Evolutionary conservation across 92 coral and sea anemone genomes (phyloP).

Genomic region (Bergia puertoricense): DNA sequence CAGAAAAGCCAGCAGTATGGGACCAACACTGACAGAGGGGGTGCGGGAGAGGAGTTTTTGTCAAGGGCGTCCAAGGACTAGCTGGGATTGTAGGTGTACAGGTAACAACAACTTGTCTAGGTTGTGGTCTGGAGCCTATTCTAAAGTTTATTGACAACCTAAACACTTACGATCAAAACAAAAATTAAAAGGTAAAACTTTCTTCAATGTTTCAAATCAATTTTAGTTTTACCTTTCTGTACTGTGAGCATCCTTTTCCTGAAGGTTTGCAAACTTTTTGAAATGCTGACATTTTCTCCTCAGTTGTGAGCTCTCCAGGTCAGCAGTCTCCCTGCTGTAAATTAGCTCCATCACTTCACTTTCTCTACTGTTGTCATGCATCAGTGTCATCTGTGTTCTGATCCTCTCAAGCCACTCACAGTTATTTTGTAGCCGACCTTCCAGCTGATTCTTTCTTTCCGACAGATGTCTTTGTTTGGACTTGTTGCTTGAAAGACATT

Average conservation of each 20-base stretch:
- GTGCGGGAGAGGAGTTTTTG: too few relatives aligned
- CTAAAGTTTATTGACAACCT: neutral
- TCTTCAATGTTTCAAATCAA: neutral
- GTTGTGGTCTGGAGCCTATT: neutral
- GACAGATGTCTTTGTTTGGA: conserved; percentile 72
- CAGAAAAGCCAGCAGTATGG: too few relatives aligned
- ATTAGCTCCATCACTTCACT: conserved; percentile 49
- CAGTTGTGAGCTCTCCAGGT: conserved; percentile 70
- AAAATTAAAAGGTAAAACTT: too few relatives aligned
- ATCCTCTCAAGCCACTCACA: conserved; percentile 72
- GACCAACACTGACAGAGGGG: too few relatives aligned
- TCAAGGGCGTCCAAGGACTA: too few relatives aligned
- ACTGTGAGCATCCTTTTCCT: conserved; percentile 74
- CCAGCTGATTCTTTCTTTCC: conserved; percentile 61
- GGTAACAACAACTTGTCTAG: too few relatives aligned
- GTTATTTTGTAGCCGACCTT: conserved; percentile 69
- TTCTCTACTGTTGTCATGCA: conserved; percentile 48
- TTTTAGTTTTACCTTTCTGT: conserved; percentile 72
- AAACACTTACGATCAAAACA: neutral
- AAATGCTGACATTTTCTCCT: conserved; percentile 86
- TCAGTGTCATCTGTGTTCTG: conserved; percentile 61
- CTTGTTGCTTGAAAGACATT: conserved; percentile 73
- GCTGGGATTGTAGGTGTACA: too few relatives aligned
- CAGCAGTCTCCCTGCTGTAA: conserved; percentile 48
- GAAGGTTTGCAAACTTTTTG: conserved; percentile 68